Conservation (phyloP, 2,888 invertebrate genomes). For the Hypomecis punctinalis region DNA sequence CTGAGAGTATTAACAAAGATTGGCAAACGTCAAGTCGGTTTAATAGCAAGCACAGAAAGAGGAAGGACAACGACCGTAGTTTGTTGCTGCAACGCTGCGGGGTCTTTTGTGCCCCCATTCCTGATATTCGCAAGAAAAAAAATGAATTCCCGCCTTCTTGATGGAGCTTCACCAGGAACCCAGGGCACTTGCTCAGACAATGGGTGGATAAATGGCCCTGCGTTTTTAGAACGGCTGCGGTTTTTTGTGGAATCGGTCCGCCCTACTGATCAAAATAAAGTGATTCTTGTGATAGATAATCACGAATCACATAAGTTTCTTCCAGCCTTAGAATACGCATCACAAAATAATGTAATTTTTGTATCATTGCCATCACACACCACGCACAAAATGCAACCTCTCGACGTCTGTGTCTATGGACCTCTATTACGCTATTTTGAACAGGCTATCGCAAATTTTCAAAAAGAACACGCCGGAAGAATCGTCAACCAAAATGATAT, state of each 20-base stretch:
- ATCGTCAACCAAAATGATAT: too few species aligned
- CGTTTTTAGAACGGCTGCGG: constrained; percentile 7
- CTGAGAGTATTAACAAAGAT: background rate
- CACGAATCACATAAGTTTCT: constrained; percentile 10
- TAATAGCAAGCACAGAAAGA: constrained; percentile 6
- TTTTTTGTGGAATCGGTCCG: background rate
- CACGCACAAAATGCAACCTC: too few species aligned
- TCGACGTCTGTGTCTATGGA: too few species aligned
- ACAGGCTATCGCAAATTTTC: constrained; percentile 34
- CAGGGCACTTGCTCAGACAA: constrained; percentile 1
- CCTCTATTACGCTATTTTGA: constrained; percentile 30
- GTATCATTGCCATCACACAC: too few species aligned
- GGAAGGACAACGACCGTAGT: constrained; percentile 8
- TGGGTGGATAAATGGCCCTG: constrained; percentile 1
- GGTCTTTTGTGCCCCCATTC: constrained; percentile 12
- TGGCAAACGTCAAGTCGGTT: constrained; percentile 7
- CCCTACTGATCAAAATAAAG: constrained; percentile 1
- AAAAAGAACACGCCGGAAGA: constrained; percentile 4
- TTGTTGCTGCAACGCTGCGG: constrained; percentile 14
- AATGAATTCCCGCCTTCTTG: constrained; percentile 24
- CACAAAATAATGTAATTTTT: constrained; percentile 2
- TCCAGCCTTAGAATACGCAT: constrained; percentile 6
- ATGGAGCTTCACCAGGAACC: constrained; percentile 2
- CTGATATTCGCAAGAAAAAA: constrained; percentile 6
- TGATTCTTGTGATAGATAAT: constrained; percentile 7